phyloP scores from a whole-genome alignment of 2,888 invertebrate species.

The Acronicta leporina region DNA sequence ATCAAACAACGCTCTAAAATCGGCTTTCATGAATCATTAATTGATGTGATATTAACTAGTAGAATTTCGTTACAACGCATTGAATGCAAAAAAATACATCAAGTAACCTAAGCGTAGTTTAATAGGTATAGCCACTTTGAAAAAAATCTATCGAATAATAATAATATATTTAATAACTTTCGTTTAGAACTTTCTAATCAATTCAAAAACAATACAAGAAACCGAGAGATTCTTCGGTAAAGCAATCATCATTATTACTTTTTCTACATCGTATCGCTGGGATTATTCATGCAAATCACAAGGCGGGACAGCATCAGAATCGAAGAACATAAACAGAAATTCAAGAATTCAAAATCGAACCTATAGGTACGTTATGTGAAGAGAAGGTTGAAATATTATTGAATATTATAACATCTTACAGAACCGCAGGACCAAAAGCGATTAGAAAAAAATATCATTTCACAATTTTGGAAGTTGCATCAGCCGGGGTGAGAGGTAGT shows the following conservation, averaged over 20 bases:
- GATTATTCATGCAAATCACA: conserved; percentile 22
- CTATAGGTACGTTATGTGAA: too few species aligned
- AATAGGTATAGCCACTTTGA: conserved; percentile 5
- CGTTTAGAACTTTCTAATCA: too few species aligned
- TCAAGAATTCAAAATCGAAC: too few species aligned
- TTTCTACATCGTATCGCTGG: conserved; percentile 14
- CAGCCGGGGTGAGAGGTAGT: conserved; percentile 67
- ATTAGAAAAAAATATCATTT: conserved; percentile 16
- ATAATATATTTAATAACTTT: too few species aligned
- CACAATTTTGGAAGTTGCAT: conserved; percentile 73
- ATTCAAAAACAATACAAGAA: too few species aligned
- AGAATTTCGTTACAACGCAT: conserved; percentile 22
- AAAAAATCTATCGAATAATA: not conserved
- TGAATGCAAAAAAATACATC: conserved; percentile 8
- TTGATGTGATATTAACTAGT: conserved; percentile 48
- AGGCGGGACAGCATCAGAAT: too few species aligned
- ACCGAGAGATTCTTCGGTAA: too few species aligned
- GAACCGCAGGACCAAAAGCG: not conserved
- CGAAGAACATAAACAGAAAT: too few species aligned
- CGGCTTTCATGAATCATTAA: conserved; percentile 49
- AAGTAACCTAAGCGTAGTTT: conserved; percentile 11
- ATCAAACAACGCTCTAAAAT: conserved; percentile 33
- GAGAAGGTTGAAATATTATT: not conserved
- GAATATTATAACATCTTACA: not conserved
- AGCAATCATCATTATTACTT: not conserved